Conservation (phyloP, 2,888 invertebrate species). For the Drosophila aldrichi region DNA sequence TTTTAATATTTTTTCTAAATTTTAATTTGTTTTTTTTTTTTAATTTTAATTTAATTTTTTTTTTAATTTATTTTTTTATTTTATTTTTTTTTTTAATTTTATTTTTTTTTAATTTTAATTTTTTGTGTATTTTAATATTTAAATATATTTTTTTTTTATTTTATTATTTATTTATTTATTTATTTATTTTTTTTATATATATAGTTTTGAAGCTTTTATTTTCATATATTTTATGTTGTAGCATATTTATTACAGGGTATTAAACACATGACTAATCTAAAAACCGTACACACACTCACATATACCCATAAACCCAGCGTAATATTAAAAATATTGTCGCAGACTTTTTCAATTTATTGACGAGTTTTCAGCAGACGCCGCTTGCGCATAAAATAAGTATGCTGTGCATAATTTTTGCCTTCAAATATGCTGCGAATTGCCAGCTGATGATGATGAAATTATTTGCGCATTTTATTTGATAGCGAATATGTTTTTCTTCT, state of each 20-base stretch:
- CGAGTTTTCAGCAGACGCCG: conserved; percentile 28
- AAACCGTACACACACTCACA: conserved; percentile 1
- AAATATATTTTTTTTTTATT: too few species aligned
- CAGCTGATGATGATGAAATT: conserved; percentile 17
- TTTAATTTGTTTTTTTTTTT: too few species aligned
- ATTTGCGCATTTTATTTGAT: conserved; percentile 13
- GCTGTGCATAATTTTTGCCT: conserved; percentile 25
- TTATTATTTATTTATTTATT: too few species aligned
- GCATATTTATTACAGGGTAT: conserved; percentile 1
- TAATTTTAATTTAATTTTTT: too few species aligned
- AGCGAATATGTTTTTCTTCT: not conserved
- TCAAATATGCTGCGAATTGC: conserved; percentile 41
- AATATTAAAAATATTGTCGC: conserved; percentile 58
- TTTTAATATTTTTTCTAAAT: too few species aligned
- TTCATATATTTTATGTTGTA: not conserved
- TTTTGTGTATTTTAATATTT: too few species aligned
- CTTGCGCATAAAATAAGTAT: conserved; percentile 30
- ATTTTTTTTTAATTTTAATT: too few species aligned
- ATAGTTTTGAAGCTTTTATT: too few species aligned
- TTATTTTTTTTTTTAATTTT: too few species aligned
- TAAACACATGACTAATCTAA: not conserved
- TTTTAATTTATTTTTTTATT: too few species aligned
- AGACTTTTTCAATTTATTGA: conserved; percentile 58
- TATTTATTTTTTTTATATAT: too few species aligned
- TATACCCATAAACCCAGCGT: conserved; percentile 1